These are phyloP conservation scores for Camponotus fellah DNA, from an alignment of 2,888 invertebrate genomes.

Conservation along the genomic window DNA sequence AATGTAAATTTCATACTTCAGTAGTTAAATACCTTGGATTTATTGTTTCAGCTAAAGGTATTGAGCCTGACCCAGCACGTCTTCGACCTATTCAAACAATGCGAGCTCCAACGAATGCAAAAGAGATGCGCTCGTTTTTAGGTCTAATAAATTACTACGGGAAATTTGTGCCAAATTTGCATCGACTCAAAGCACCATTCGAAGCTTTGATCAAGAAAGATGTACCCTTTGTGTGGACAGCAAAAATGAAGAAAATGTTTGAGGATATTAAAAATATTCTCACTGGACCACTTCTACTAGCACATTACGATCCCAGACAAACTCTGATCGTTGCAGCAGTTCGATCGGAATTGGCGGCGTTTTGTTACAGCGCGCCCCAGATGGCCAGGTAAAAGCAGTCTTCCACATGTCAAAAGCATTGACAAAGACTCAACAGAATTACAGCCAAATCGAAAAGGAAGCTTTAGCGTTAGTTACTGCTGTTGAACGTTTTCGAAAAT, in stretches of 20 bases:
- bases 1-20: too few relatives aligned
- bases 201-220: not conserved
- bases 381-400: not conserved
- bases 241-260: too few relatives aligned
- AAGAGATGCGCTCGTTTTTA: too few relatives aligned
- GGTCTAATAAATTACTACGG: not conserved
- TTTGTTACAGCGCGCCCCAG: not conserved
- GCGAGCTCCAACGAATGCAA: not conserved
- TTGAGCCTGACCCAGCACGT: too few relatives aligned
- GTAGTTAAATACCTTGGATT: too few relatives aligned
- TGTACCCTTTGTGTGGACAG: too few relatives aligned
- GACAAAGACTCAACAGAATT: not conserved
- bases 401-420: constrained; percentile 6
- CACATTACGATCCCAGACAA: not conserved
- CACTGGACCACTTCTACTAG: not conserved
- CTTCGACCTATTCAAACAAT: not conserved
- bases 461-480: not conserved
- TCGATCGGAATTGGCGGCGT: not conserved
- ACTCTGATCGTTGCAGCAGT: not conserved
- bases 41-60: too few relatives aligned
- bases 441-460: not conserved
- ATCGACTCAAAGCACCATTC: not conserved
- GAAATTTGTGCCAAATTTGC: not conserved
- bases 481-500: not conserved
- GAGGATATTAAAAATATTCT: too few relatives aligned